Conservation (phyloP, 2,888 invertebrate genomes). For the Tetragnatha montana region DNA sequence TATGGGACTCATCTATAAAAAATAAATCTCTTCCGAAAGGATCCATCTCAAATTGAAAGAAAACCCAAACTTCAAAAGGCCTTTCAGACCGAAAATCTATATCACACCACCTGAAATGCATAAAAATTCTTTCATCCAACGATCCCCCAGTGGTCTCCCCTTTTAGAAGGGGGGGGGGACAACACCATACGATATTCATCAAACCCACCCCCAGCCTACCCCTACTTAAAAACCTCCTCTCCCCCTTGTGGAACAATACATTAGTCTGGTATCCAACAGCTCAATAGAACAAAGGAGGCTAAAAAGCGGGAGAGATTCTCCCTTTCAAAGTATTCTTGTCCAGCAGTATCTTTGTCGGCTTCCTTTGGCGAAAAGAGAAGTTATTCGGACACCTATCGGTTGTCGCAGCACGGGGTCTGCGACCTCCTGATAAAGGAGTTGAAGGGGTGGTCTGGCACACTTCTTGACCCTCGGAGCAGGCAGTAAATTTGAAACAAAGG, state of each 20-base stretch:
- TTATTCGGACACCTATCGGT: conserved; percentile 25
- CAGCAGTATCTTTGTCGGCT: conserved; percentile 29
- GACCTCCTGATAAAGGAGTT: conserved; percentile 1
- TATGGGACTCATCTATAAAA: no score
- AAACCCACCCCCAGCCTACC: not conserved
- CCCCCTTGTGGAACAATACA: not conserved
- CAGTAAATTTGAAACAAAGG: conserved; percentile 7
- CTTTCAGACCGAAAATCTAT: no score
- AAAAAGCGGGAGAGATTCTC: conserved; percentile 3
- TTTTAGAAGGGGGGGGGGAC: no score
- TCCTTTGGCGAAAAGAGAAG: not conserved
- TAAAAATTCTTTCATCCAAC: no score
- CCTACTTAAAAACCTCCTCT: not conserved
- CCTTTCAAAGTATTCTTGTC: conserved; percentile 6
- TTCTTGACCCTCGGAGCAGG: not conserved
- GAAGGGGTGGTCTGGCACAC: conserved; percentile 1
- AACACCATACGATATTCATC: no score
- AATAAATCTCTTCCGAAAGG: no score
- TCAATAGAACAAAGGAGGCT: conserved; percentile 11
- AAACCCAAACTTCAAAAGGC: no score
- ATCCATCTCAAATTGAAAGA: no score
- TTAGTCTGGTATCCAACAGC: not conserved
- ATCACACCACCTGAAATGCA: no score
- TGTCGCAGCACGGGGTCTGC: conserved; percentile 11
- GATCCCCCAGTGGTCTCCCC: no score